Base-by-base conservation (phyloP, 2,888 invertebrate genomes). In the Hemaris fuciformis region DNA sequence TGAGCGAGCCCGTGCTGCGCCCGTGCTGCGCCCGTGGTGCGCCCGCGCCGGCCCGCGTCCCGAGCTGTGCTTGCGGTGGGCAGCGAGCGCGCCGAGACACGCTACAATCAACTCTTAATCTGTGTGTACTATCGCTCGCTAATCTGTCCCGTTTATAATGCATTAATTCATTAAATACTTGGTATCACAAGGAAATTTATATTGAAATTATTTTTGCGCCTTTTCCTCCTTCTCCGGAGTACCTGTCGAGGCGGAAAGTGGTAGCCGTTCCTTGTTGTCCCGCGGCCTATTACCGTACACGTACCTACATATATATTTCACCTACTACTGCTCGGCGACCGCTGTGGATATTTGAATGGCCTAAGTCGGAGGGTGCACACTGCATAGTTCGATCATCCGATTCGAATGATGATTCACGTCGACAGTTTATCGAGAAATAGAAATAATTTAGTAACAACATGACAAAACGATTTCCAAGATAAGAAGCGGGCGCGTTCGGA, bases 371-470 rank as follows among this genome's bases (percentile, higher is more conserved):
- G n/a, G n/a, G n/a, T n/a, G n/a, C n/a, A n/a, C n/a, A n/a, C n/a
- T n/a, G n/a, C n/a, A n/a, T n/a, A n/a, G n/a, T n/a, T n/a, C n/a
- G n/a, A n/a, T n/a, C n/a, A n/a, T n/a, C n/a, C n/a, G n/a, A n/a
- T n/a, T n/a, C n/a, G n/a, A n/a, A n/a, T n/a, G 57, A 5, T 38
- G 57, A 38, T 10, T 57, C 38, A 41, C 1, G 34, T 31, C 7
- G 18, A 13, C 1, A 38, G 38, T 38, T 61, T 61, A 61, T 61
- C 61, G 8, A 18, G 10, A 38, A 38, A 61, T 57, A 57, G 27
- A 53, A 53, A 53, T 60, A 53, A 53, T 25, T 60, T 41, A 18
- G 18, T 57, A 48, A 20, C 45, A 45, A 41, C 45, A 45, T 45
- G 43, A 23, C n/a, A 45, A 42, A 34, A 38, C 61, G 43, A 56